Conservation (phyloP, 2,113 vertebrate species). For the Amazona vittata region DNA sequence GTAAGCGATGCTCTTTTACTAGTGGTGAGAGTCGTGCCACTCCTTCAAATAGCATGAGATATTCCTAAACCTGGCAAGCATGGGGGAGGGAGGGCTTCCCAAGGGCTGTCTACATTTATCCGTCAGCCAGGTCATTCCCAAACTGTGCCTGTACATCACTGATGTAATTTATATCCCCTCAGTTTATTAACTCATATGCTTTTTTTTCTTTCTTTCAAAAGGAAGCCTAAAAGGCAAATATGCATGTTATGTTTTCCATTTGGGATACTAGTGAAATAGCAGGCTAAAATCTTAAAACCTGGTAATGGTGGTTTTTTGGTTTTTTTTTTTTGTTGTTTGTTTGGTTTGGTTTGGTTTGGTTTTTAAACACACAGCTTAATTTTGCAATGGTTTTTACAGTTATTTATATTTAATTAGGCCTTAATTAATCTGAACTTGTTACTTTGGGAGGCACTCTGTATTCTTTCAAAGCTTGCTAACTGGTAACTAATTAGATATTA, state of each 20-base stretch:
- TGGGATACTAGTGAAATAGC: not conserved
- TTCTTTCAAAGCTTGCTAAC: not conserved
- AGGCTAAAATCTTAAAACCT: not conserved
- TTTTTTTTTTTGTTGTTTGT: not conserved
- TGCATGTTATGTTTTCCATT: not conserved
- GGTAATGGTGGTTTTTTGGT: not conserved
- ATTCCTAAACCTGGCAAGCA: conserved; percentile 4
- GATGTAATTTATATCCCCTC: not conserved
- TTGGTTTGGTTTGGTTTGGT: too few species aligned
- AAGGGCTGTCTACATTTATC: not conserved
- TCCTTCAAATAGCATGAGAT: conserved; percentile 4
- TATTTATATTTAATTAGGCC: not conserved
- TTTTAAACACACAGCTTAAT: not conserved
- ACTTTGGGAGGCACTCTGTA: not conserved
- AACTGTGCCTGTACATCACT: not conserved
- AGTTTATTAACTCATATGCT: not conserved
- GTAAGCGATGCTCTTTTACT: not conserved
- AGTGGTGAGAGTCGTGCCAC: not conserved
- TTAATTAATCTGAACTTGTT: not conserved
- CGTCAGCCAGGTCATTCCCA: not conserved
- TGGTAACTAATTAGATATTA: not conserved
- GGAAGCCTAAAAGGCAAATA: not conserved
- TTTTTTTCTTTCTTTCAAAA: not conserved
- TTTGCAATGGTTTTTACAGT: not conserved
- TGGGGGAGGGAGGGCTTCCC: not conserved